These are phyloP conservation scores for Enteromius mattozi DNA, from an alignment of 2,797 vertebrate species.

Conservation along the genomic window DNA sequence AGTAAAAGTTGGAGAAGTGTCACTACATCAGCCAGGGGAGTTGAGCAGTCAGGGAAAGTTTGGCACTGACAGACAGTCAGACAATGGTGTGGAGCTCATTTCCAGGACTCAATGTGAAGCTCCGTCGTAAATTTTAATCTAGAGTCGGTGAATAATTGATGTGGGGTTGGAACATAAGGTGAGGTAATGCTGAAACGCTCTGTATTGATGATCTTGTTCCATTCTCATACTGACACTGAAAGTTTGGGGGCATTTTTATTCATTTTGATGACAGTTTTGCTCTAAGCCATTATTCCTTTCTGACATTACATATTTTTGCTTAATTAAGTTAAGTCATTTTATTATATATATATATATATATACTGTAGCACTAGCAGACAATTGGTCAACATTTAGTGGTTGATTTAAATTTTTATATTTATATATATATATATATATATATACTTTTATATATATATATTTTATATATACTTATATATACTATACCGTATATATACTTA, in stretches of 20 bases:
- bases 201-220: background rate
- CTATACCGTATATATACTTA: too few species aligned
- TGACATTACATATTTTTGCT: background rate
- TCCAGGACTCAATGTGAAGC: background rate
- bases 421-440: too few species aligned
- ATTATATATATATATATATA: too few species aligned
- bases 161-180: conserved; percentile 22
- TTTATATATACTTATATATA: too few species aligned
- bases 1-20: conserved; percentile 23
- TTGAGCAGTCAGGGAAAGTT: background rate
- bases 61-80: conserved; percentile 13
- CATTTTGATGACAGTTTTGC: background rate
- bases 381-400: background rate
- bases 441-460: too few species aligned
- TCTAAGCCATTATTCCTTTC: background rate
- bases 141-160: conserved; percentile 43
- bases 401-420: background rate
- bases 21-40: background rate
- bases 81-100: conserved; percentile 11
- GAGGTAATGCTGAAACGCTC: background rate
- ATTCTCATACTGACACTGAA: background rate
- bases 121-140: conserved; percentile 40
- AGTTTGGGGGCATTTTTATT: background rate
- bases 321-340: background rate
- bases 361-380: background rate